These are phyloP conservation scores for Orthosia incerta DNA, from an alignment of 2,888 invertebrate species.

Conservation along the genomic window DNA sequence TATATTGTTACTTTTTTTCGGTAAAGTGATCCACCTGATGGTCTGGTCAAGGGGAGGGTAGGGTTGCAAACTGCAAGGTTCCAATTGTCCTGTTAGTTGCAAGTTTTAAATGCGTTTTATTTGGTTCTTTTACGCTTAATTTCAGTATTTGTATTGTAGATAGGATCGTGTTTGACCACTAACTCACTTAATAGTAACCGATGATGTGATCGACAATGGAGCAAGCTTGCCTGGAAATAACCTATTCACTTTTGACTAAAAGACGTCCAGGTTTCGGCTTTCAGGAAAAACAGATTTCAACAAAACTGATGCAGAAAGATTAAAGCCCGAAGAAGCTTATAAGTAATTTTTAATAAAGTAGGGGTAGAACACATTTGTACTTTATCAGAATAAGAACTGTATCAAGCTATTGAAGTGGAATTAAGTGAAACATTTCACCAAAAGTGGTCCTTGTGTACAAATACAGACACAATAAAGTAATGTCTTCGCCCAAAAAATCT, in stretches of 20 bases:
- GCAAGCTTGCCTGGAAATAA: not conserved
- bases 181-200: not conserved
- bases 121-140: not conserved
- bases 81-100: not conserved
- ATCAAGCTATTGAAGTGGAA: too few relatives aligned
- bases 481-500: not conserved
- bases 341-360: too few relatives aligned
- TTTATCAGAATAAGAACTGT: too few relatives aligned
- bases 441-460: too few relatives aligned
- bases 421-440: too few relatives aligned
- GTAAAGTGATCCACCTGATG: conserved; percentile 56
- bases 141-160: not conserved
- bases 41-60: conserved; percentile 58
- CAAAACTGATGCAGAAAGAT: not conserved
- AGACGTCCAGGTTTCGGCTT: too few relatives aligned
- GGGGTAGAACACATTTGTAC: too few relatives aligned
- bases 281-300: not conserved
- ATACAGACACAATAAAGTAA: too few relatives aligned
- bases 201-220: not conserved
- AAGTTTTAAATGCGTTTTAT: not conserved
- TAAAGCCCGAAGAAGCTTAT: too few relatives aligned
- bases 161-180: not conserved
- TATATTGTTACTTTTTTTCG: conserved; percentile 56
- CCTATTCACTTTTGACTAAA: too few relatives aligned
- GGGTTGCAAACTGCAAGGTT: conserved; percentile 39